Evolutionary conservation across 1,140 invertebrate species (phyloP), one percentile per base, ranked within the genome.

Genomic region (Drosophila funebris): DNA sequence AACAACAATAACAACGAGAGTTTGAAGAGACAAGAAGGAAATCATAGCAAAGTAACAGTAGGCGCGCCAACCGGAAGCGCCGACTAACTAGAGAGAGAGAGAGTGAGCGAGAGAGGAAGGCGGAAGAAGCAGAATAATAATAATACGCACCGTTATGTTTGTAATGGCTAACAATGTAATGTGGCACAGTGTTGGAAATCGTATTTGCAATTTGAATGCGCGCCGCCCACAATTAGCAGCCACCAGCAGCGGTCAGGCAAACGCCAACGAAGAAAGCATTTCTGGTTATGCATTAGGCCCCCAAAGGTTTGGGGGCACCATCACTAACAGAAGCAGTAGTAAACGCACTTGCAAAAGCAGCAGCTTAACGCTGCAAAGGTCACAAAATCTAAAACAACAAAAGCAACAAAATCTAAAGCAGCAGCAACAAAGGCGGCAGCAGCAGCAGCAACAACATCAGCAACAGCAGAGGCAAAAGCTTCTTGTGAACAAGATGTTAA

Each of bases 151-250:
- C 73, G 90, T 90, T 76, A 91, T 91, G 90, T 82, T 90, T 91
- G 90, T 91, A 57, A 91, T 91, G 90, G 90, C 90, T 87, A 76
- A 91, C 76, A 91, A 90, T 91, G 90, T 90, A 85, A 90, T 90
- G 90, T 87, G 79, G 81, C 75, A 85, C 76, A 87, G 78, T 87
- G 82, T 87, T 88, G 83, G 71, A 87, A 73, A 88, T 70, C 85
- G 79, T 84, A 75, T 60, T 73, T 79, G 84, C 76, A 88, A 89
- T 76, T 89, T 88, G 57, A 88, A 77, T 85, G 78, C 60, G 64
- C 68, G 73, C 82, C 75, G 52, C 62, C 54, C 64, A 67, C 67
- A 68, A 52, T 78, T 88, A 90, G 53, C 54, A 67, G 43, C 66
- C 73, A 72, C 69, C 60, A 80, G 67, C 57, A 77, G 69, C 60